These are phyloP conservation scores for Amyelois transitella DNA, from an alignment of 1,140 invertebrate species.

Conservation along the genomic window DNA sequence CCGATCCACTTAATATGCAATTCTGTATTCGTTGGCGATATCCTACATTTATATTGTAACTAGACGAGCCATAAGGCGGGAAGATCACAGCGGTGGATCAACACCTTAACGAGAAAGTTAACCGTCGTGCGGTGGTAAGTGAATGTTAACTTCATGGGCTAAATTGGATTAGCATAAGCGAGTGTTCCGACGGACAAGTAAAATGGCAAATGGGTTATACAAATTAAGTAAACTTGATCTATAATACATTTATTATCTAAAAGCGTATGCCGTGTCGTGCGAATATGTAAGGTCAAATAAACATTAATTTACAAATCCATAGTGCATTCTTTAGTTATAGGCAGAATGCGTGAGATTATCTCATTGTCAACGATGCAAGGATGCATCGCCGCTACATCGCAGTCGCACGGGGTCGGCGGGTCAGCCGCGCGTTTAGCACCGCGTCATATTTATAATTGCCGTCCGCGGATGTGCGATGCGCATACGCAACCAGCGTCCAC, in stretches of 20 bases:
- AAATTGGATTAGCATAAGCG: not conserved
- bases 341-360: not conserved
- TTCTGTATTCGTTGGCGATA: not conserved
- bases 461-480: slow-evolving; percentile 24
- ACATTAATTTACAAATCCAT: not conserved
- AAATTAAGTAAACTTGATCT: too few species aligned
- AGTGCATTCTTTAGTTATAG: not conserved
- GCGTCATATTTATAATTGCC: slow-evolving; percentile 70
- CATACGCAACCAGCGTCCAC: slow-evolving; percentile 32
- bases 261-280: too few species aligned
- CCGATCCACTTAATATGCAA: slow-evolving; percentile 36
- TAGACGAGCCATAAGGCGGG: not conserved
- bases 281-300: too few species aligned
- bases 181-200: too few species aligned
- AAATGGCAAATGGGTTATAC: too few species aligned
- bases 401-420: slow-evolving; percentile 36
- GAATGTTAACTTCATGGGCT: not conserved
- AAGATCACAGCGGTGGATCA: not conserved
- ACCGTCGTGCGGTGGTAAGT: not conserved
- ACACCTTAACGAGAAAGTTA: not conserved
- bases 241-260: too few species aligned
- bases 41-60: not conserved
- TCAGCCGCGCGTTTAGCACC: slow-evolving; percentile 65
- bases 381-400: not conserved
- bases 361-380: not conserved